A percentile compares a stretch with the other conserved stretches of the same genome.
Evolutionary conservation across 2,797 vertebrate species (phyloP).

Genomic region (Micrastur ruficollis): DNA sequence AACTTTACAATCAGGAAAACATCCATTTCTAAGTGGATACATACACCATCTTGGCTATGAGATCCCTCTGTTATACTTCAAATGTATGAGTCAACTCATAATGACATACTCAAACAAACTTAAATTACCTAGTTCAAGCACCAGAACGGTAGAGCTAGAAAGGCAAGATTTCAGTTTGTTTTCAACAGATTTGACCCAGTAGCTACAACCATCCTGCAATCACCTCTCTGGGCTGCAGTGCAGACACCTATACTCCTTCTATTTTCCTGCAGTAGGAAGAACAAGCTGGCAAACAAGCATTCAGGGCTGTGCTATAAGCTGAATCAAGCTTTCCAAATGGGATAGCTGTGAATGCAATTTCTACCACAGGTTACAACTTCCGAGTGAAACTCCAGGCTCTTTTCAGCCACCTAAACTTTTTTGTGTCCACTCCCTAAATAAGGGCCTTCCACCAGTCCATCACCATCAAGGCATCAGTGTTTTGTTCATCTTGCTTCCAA

Average conservation of each 20-base stretch:
- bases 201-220: not conserved
- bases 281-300: not conserved
- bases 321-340: not conserved
- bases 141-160: not conserved
- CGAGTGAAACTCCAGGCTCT: not conserved
- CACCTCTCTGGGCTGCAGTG: not conserved
- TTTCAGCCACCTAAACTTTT: not conserved
- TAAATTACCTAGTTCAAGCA: not conserved
- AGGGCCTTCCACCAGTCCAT: not conserved
- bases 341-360: not conserved
- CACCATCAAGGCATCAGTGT: not conserved
- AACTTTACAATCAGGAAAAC: not conserved
- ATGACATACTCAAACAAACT: not conserved
- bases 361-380: not conserved
- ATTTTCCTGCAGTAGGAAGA: not conserved
- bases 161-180: not conserved
- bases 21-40: not conserved
- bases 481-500: not conserved
- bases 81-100: not conserved
- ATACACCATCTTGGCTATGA: not conserved
- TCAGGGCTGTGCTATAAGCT: not conserved
- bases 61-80: not conserved
- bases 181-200: not conserved
- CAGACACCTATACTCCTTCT: not conserved
- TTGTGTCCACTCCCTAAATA: not conserved